A percentile compares a stretch with the other conserved stretches of the same genome.
These are phyloP conservation scores for Pristionchus arcanus DNA, from an alignment of 2,888 invertebrate genomes.

Conservation along the genomic window DNA sequence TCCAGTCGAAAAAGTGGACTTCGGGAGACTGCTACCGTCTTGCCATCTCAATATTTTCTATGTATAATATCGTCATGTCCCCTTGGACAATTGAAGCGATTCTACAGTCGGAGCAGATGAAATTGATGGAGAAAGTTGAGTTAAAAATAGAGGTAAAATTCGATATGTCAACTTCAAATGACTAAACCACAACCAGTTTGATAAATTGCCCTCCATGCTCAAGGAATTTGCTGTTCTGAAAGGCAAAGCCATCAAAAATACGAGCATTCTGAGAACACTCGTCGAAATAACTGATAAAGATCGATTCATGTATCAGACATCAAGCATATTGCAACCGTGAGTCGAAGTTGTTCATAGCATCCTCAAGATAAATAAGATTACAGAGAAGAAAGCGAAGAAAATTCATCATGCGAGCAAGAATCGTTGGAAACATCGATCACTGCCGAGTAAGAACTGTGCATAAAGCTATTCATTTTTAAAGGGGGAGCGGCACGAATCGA, in stretches of 20 bases:
- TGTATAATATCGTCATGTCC: neutral
- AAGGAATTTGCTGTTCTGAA: no score
- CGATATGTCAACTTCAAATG: no score
- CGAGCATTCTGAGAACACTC: neutral
- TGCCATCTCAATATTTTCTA: neutral
- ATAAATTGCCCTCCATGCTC: no score
- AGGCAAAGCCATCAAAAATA: no score
- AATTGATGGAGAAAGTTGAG: neutral
- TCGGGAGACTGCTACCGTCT: neutral
- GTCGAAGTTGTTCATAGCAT: neutral
- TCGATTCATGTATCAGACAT: neutral
- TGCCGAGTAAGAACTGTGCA: no score
- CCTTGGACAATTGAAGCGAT: neutral
- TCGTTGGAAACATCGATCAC: no score
- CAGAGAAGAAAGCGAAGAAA: no score
- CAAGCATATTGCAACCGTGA: neutral
- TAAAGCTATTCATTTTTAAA: no score
- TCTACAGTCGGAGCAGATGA: neutral
- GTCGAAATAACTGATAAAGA: neutral
- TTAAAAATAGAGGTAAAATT: neutral
- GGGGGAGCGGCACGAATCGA: no score
- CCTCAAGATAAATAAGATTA: no score
- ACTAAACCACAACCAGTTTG: no score
- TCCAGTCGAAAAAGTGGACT: neutral
- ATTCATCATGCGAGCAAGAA: no score